Evolutionary conservation across 2,888 invertebrate species (phyloP), one percentile per base, ranked within the genome.

Genomic region (Stenurella melanura): DNA sequence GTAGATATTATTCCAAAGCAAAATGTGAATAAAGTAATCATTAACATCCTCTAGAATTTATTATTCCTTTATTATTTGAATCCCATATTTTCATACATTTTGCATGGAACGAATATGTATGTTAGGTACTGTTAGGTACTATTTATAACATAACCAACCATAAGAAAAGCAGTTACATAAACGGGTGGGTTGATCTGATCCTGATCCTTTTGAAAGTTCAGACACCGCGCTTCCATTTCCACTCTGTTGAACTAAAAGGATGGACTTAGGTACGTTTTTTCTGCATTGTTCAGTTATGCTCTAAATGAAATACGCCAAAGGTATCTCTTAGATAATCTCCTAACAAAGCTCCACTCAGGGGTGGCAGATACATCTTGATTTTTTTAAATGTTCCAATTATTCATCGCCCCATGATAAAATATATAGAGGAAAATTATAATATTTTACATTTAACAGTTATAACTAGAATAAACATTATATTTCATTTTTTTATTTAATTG

Each of bases 231-330:
- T 85, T 86, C 86, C 85, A 76, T 88, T 89, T 88, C 85, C 88
- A 84, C 86, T 83, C 85, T 85, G 83, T 83, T 87, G 87, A 83
- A 87, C 88, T 88, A 87, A 89, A 86, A 87, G 87, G 89, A 87
- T 87, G 85, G 86, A 75, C 79, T 81, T 79, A 79, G 81, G 73
- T 70, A 73, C 63, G 70, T 77, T 77, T 83, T 81, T 79, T 78
- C 67, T 70, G 58, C 66, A 73, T 80, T 80, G 80, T 80, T 75
- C 66, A 71, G 21, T 38, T 64, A 74, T 73, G 80, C 76, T 78
- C 76, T 75, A 78, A 64, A 80, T 80, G 74, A 70, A 78, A 75
- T 70, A 63, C 72, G 56, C 76, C 78, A 75, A 78, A 80, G 78
- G 74, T 77, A 81, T 82, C 80, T 81, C 72, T 68, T 58, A 63